phyloP scores from a whole-genome alignment of 2,888 invertebrate genomes.

The Pedicia rivosa region DNA sequence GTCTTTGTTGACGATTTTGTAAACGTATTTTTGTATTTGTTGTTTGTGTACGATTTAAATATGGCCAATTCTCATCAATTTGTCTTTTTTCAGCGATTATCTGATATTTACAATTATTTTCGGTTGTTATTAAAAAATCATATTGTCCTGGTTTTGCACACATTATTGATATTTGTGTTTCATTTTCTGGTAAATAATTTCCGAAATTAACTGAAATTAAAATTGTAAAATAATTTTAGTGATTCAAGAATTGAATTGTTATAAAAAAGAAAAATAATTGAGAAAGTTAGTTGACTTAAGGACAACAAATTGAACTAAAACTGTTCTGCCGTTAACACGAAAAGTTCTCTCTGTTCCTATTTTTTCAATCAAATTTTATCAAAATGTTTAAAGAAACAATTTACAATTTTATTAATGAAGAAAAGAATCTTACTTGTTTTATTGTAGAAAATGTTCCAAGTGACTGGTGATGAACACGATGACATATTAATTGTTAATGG shows the following conservation, averaged over 20 bases:
- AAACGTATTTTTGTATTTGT: constrained; percentile 22
- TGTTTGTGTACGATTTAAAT: constrained; percentile 20
- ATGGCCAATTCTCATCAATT: constrained; percentile 21
- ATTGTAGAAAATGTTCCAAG: constrained; percentile 27
- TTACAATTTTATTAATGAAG: no score
- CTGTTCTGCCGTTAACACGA: no score
- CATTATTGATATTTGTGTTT: constrained; percentile 21
- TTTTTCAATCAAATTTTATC: no score
- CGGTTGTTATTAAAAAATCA: constrained; percentile 25
- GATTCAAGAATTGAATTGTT: neutral
- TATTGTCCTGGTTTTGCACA: constrained; percentile 28
- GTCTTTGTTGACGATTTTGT: constrained; percentile 29
- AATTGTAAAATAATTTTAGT: constrained; percentile 3
- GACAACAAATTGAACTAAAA: no score
- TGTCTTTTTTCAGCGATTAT: constrained; percentile 24
- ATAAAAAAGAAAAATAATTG: no score
- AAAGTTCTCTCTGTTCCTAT: no score
- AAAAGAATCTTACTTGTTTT: constrained; percentile 24
- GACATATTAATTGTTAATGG: constrained; percentile 27
- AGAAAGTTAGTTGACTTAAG: no score
- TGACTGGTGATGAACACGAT: constrained; percentile 19
- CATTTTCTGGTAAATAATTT: constrained; percentile 18
- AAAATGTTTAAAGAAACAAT: no score
- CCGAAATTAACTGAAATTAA: constrained; percentile 21
- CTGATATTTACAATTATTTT: constrained; percentile 23